Base-by-base conservation (phyloP, 2,888 invertebrate genomes). In the Trachelus stipa region DNA sequence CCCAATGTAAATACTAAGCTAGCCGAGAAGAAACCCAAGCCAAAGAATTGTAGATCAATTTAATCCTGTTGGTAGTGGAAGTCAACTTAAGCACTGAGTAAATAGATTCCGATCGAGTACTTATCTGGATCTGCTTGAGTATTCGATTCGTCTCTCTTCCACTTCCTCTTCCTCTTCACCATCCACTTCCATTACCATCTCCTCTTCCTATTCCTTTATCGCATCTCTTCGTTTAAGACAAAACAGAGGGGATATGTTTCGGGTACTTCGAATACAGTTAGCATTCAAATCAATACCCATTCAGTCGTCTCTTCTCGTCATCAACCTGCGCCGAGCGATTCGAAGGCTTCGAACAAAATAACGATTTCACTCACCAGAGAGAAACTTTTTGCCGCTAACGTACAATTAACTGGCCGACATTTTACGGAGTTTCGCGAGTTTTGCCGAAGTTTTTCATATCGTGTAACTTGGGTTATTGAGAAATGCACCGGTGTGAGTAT, bases 61-160 rank as follows among this genome's bases (percentile, higher is more conserved):
- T 87, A 85, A 87, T 87, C 84, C 86, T 82, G 83, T 81, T 83
- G 84, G 85, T 85, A 85, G 85, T 86, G 84, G 82, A 82, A 85
- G 86, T 86, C 85, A 86, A 87, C 84, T 87, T 86, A 86, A 87
- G 85, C 82, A 83, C 80, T 85, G 80, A 80, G 85, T 85, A 88
- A 87, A 88, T 88, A 86, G 85, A 87, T 85, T 86, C 82, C 87
- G 82, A 86, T 86, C 86, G 85, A 85, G 83, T 79, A 83, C 83
- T 82, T 81, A 83, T 83, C 81, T 80, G 81, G 83, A 84, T 84
- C 83, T 79, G 82, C 77, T 80, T 85, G 83, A 86, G 81, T 85
- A 84, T 84, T 85, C 84, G 80, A 82, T 76, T 81, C 80, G 33
- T 33, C 31, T 23, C 75, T 80, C 79, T 73, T 77, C 68, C 79